Percentiles rank a stretch among this genome's conserved stretches.
Conservation (phyloP, 2,113 vertebrate genomes). For the Paracanthobrama guichenoti region DNA sequence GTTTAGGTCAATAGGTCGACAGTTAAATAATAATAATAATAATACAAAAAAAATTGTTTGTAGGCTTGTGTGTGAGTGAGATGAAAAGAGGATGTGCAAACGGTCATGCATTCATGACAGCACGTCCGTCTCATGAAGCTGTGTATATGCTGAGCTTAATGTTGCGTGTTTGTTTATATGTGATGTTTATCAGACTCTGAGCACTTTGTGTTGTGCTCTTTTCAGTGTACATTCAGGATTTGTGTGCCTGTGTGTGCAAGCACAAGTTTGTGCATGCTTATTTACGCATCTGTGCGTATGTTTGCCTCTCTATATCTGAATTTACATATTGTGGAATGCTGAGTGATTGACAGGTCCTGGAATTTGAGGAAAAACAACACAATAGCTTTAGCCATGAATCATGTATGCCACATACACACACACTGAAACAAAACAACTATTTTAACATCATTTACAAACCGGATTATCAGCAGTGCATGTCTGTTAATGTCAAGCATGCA, state of each 20-base stretch:
- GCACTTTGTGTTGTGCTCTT: background rate
- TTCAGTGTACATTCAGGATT: background rate
- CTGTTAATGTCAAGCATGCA: background rate
- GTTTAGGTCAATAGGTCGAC: constrained; percentile 24
- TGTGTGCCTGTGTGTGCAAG: background rate
- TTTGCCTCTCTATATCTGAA: background rate
- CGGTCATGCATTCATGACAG: background rate
- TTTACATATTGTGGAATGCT: constrained; percentile 10
- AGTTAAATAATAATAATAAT: too few species aligned
- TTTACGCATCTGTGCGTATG: background rate
- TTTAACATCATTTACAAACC: background rate
- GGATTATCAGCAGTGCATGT: background rate
- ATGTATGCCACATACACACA: background rate
- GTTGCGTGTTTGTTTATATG: constrained; percentile 4
- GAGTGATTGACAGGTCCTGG: constrained; percentile 21
- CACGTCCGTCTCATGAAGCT: background rate
- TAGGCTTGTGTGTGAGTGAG: background rate
- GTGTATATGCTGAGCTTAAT: background rate
- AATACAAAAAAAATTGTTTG: too few species aligned
- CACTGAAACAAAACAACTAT: too few species aligned
- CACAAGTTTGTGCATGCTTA: constrained; percentile 12
- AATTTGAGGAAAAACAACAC: constrained; percentile 3
- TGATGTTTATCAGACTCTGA: constrained; percentile 3
- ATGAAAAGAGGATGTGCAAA: constrained; percentile 10
- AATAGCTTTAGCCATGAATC: background rate